Conservation (phyloP, 2,113 vertebrate genomes). For the Pyrgilauda ruficollis region DNA sequence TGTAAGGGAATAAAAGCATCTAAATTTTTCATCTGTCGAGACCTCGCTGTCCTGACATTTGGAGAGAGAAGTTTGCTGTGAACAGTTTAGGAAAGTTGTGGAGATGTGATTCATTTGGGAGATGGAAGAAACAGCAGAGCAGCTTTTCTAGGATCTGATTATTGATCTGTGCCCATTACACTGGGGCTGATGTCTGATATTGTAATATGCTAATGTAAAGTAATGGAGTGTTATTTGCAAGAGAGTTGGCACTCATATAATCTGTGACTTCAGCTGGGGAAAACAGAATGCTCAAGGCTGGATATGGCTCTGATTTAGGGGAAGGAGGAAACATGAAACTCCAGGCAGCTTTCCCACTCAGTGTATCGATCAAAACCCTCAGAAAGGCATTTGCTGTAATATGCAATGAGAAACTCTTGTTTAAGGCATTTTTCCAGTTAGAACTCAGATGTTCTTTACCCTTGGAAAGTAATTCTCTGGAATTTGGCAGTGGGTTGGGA, state of each 20-base stretch:
- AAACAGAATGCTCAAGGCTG: background rate
- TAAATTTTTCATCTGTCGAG: background rate
- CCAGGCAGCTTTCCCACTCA: background rate
- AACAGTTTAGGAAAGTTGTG: background rate
- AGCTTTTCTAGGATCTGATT: background rate
- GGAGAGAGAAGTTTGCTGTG: background rate
- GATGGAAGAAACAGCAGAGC: background rate
- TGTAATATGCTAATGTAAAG: background rate
- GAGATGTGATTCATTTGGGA: background rate
- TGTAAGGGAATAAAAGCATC: background rate
- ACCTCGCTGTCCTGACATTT: background rate
- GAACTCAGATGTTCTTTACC: constrained; percentile 11
- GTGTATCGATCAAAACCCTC: background rate
- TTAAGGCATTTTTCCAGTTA: background rate
- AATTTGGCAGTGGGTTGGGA: constrained; percentile 19
- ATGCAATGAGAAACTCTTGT: background rate
- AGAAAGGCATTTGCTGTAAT: background rate
- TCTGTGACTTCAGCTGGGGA: background rate
- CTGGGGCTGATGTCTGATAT: background rate
- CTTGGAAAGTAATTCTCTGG: constrained; percentile 38
- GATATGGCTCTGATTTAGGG: background rate
- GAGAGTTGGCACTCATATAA: background rate
- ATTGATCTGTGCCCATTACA: constrained; percentile 9
- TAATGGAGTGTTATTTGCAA: background rate
- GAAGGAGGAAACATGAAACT: background rate